Evolutionary conservation across 1,140 invertebrate genomes (phyloP), one percentile per base, ranked within the genome.

Genomic region (Latrodectus geometricus): DNA sequence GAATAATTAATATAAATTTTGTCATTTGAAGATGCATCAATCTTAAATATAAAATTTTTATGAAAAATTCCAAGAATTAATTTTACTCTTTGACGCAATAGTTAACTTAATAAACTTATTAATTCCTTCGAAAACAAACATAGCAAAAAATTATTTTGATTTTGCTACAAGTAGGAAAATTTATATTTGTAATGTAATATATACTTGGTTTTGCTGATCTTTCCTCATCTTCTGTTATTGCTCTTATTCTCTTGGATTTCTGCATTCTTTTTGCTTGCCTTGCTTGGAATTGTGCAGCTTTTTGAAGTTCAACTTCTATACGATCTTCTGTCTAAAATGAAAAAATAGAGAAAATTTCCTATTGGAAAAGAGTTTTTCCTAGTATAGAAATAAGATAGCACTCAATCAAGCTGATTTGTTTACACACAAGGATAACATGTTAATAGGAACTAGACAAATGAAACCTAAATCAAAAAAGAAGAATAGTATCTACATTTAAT

Each of bases 231-330:
- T 91, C 89, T 17, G 48, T 61, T 68, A 95, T 93, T 0, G 94
- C 91, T 80, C 93, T 92, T 74, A 97, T 94, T 89, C 95, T 94
- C 88, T 94, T 94, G 17, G 93, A 93, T 89, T 95, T 96, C 85
- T 93, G 93, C 70, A 93, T 93, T 75, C 93, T 92, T 90, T 98
- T 98, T 0, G 94, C 93, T 87, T 94, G 90, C 90, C 96, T 93
- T 3, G 95, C 95, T 90, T 96, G 95, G 76, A 95, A 93, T 7
- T 95, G 92, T 0, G 95, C 95, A 14, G 96, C 94, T 91, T 97
- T 95, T 74, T 93, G 91, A 84, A 96, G 90, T 90, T 96, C 94
- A 88, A 91, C 92, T 9, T 94, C 93, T 50, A 94, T 94, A 89
- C 95, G 93, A 88, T 96, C 94, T 88, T 96, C 95, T 0, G 95